Evolutionary conservation across 2,113 vertebrate species (phyloP), one percentile per base, ranked within the genome.

Genomic region (Himantopus leucocephalus): DNA sequence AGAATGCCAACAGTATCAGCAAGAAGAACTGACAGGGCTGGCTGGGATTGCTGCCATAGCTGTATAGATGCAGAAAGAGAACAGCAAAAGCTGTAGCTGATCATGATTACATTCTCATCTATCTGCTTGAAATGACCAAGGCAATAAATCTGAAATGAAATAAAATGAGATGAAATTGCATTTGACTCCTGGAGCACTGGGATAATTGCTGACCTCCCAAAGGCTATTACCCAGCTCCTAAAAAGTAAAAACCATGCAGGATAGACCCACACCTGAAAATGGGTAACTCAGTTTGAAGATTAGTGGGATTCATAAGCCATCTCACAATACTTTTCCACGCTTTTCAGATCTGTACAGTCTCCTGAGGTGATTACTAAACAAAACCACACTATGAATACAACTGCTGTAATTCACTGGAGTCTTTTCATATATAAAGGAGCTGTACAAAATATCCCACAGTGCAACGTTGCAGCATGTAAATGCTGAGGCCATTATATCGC

Each of bases 191-290:
- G 82, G 55, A 95, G 92, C 92, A 92, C 75, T 48, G 78, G 95
- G 71, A 92, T 97, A 93, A 94, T 96, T 95, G 85, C 92, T 97
- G 90, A 96, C 94, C 95, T 94, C 95, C 71, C 87, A 93, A 71
- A 92, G 90, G 87, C 92, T 93, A 87, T 94, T 93, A 88, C 74
- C 73, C 58, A 79, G 77, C 90, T 87, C 81, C 94, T 96, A 85
- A 95, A 97, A 93, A 90, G 85, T 93, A 75, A 94, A 93, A 94
- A 68, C 60, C 55, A 32, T 37, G 43, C 74, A 85, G 88, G 85
- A 76, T 23, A 95, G 81, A 94, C 66, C 74, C 74, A 55, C 60
- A 82, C 74, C 85, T 97, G 85, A 94, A 95, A 95, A 79, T 82
- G 78, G 17, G 18, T 84, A 45, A 83, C 67, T 91, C 93, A 80